phyloP scores from a whole-genome alignment of 1,140 invertebrate species.

The Phortica variegata region DNA sequence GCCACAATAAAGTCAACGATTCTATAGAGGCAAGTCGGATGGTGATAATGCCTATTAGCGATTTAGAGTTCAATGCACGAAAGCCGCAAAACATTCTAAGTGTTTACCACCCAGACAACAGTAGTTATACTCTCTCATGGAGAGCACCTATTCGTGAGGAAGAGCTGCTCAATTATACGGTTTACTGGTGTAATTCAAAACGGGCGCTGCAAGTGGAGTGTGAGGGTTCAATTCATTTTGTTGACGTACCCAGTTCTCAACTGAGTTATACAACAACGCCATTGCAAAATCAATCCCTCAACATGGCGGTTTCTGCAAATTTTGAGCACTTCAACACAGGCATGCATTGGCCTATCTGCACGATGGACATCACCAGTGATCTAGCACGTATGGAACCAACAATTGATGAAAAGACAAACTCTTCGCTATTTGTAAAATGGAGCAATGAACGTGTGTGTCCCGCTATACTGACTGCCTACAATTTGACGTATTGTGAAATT shows the following conservation, averaged over 20 bases:
- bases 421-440: constrained; percentile 38
- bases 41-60: constrained; percentile 26
- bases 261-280: constrained; percentile 25
- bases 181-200: constrained; percentile 45
- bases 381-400: constrained; percentile 43
- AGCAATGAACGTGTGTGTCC: constrained; percentile 34
- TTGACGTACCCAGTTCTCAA: constrained; percentile 18
- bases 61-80: constrained; percentile 15
- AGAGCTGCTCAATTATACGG: constrained; percentile 36
- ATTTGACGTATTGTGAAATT: constrained; percentile 37
- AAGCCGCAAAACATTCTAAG: constrained; percentile 36
- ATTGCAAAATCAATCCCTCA: constrained; percentile 22
- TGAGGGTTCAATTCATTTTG: constrained; percentile 38
- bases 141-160: constrained; percentile 26
- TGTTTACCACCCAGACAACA: constrained; percentile 36
- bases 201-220: constrained; percentile 32
- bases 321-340: constrained; percentile 35
- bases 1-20: constrained; percentile 30
- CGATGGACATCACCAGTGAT: constrained; percentile 37
- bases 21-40: constrained; percentile 35
- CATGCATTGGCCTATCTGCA: constrained; percentile 44
- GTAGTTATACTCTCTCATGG: constrained; percentile 43
- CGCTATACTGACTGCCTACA: constrained; percentile 40
- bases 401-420: constrained; percentile 24
- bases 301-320: constrained; percentile 48